phyloP scores from a whole-genome alignment of 2,888 invertebrate species.

The Cynaeus angustus region DNA sequence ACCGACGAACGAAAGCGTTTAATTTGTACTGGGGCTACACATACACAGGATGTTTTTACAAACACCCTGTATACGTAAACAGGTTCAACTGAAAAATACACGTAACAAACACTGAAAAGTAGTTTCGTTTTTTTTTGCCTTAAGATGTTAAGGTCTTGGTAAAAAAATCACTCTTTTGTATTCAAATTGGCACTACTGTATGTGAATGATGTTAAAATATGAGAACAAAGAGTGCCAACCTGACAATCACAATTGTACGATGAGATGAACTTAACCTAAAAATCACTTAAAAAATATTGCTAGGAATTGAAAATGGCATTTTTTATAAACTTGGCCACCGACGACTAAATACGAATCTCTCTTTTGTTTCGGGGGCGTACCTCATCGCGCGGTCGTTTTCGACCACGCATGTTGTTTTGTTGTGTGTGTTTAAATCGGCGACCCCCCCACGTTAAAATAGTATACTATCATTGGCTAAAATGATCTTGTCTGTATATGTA shows the following conservation, averaged over 20 bases:
- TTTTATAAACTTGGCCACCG: slow-evolving; percentile 18
- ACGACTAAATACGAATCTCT: slow-evolving; percentile 19
- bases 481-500: slow-evolving; percentile 16
- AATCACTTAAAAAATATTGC: slow-evolving; percentile 51
- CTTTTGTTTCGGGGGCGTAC: background rate
- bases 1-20: slow-evolving; percentile 38
- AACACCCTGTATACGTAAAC: slow-evolving; percentile 6
- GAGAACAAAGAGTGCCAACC: slow-evolving; percentile 42
- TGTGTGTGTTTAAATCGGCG: too few species aligned
- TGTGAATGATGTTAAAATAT: slow-evolving; percentile 36
- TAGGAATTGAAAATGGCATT: slow-evolving; percentile 44
- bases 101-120: slow-evolving; percentile 20
- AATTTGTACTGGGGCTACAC: slow-evolving; percentile 46
- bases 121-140: slow-evolving; percentile 23
- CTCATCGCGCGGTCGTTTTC: too few species aligned
- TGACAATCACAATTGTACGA: slow-evolving; percentile 55
- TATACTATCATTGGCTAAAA: slow-evolving; percentile 27
- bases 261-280: slow-evolving; percentile 52
- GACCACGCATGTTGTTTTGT: too few species aligned
- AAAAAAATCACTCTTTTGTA: slow-evolving; percentile 61
- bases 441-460: slow-evolving; percentile 1
- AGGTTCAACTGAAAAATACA: slow-evolving; percentile 8
- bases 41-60: slow-evolving; percentile 3
- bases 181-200: slow-evolving; percentile 54
- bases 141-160: slow-evolving; percentile 24